Conservation (phyloP, 1,140 invertebrate species). For the Plutomurus gul region DNA sequence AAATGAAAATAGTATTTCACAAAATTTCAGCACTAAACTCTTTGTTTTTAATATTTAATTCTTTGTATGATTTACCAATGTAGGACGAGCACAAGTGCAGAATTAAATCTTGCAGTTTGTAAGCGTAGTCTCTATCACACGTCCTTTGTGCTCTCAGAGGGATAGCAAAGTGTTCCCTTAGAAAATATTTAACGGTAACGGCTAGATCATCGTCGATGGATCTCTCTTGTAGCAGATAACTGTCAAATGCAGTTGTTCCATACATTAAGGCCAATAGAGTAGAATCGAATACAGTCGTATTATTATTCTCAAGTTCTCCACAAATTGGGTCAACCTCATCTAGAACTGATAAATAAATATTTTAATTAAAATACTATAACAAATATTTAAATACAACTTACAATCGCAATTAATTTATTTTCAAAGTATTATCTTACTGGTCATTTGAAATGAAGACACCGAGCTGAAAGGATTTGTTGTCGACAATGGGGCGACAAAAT, state of each 20-base stretch:
- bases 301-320: no score
- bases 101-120: background rate
- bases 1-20: background rate
- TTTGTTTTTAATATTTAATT: background rate
- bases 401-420: no score
- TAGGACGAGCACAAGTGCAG: constrained; percentile 25
- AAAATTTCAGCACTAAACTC: background rate
- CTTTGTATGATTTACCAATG: constrained; percentile 10
- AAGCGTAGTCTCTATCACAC: background rate
- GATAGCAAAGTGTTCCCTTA: constrained; percentile 20
- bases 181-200: background rate
- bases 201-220: background rate
- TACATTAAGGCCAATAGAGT: constrained; percentile 26
- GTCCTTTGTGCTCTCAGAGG: background rate
- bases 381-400: no score
- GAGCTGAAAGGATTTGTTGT: background rate
- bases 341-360: background rate
- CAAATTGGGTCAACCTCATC: no score
- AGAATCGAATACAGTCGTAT: constrained; percentile 24
- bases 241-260: constrained; percentile 31
- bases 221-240: background rate
- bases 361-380: background rate
- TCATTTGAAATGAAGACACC: background rate
- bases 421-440: background rate
- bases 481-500: background rate